These are phyloP conservation scores for Leptatherina wallacei DNA, from an alignment of 2,797 vertebrate species.

Conservation along the genomic window DNA sequence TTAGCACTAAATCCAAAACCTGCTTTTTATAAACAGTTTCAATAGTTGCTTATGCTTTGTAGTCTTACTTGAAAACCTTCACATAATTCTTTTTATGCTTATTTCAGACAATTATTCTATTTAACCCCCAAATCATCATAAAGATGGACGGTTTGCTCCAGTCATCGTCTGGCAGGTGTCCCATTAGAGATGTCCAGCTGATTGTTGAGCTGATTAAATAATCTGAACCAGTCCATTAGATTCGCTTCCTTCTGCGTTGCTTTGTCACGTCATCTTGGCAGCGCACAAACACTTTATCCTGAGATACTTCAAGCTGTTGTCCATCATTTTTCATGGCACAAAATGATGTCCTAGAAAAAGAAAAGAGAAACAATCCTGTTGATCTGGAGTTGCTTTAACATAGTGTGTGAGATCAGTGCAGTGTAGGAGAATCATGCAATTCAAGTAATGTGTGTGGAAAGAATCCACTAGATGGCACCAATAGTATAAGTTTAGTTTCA, in stretches of 20 bases:
- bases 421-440: background rate
- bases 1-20: conserved; percentile 8
- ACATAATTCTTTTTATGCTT: background rate
- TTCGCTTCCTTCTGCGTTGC: conserved; percentile 48
- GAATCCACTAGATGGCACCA: conserved; percentile 70
- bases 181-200: conserved; percentile 11
- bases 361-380: conserved; percentile 25
- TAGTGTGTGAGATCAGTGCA: background rate
- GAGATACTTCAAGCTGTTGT: conserved; percentile 79
- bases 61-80: background rate
- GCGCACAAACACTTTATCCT: conserved; percentile 88
- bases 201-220: background rate
- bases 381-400: background rate
- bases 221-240: background rate
- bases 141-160: background rate
- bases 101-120: conserved; percentile 7
- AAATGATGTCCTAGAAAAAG: conserved; percentile 85
- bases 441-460: background rate
- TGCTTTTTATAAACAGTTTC: conserved; percentile 21
- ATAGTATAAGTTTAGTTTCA: conserved; percentile 4
- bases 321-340: conserved; percentile 85
- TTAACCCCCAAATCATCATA: conserved; percentile 14
- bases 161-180: background rate
- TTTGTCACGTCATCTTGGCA: conserved; percentile 74
- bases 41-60: background rate